A percentile compares a stretch with the other conserved stretches of the same genome.
phyloP scores from a whole-genome alignment of 2,888 invertebrate genomes.

The Monoplex corrugatus region DNA sequence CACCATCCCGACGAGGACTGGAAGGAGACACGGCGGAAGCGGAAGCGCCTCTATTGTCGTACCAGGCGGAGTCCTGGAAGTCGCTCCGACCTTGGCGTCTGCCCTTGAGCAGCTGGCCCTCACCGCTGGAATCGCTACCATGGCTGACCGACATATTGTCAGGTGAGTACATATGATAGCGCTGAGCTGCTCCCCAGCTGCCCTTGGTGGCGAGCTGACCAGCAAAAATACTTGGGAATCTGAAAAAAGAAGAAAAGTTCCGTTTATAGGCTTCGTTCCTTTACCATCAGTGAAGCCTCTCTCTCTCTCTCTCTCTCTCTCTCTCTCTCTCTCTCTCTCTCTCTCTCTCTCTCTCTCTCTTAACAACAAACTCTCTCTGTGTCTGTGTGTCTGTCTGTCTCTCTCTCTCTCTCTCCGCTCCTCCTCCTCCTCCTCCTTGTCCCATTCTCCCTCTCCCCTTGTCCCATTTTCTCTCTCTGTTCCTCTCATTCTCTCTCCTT shows the following conservation, averaged over 20 bases:
- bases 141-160: conserved; percentile 55
- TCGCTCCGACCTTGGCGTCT: conserved; percentile 52
- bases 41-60: conserved; percentile 49
- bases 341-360: too few relatives aligned
- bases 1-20: not conserved
- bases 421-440: not conserved
- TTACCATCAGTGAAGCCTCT: not conserved
- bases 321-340: not conserved
- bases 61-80: conserved; percentile 59
- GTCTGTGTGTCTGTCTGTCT: too few relatives aligned
- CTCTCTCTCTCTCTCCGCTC: too few relatives aligned
- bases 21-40: not conserved
- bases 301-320: not conserved
- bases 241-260: not conserved
- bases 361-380: too few relatives aligned
- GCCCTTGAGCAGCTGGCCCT: conserved; percentile 43
- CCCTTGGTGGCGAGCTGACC: conserved; percentile 57
- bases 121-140: conserved; percentile 50
- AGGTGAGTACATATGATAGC: conserved; percentile 53
- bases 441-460: too few relatives aligned
- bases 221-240: conserved; percentile 57
- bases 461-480: too few relatives aligned
- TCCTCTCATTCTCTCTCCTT: too few relatives aligned
- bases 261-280: not conserved
- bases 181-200: conserved; percentile 55